Evolutionary conservation across 2,888 invertebrate genomes (phyloP).

Genomic region (Timema cristinae): DNA sequence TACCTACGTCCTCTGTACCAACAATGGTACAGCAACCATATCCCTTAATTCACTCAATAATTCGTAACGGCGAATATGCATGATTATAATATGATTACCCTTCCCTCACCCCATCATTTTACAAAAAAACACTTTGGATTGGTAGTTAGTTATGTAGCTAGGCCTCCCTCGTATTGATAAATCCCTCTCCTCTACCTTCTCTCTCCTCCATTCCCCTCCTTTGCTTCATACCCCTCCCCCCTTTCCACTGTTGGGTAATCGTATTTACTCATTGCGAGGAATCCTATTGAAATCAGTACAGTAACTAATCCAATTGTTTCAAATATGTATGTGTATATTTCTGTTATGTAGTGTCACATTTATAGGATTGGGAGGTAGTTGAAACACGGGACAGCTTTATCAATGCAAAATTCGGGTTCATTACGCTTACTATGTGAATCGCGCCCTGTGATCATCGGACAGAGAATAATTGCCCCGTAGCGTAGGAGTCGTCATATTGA

Average conservation of each 20-base stretch:
- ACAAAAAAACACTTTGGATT: constrained; percentile 12
- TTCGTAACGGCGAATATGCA: constrained; percentile 8
- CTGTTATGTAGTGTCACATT: no score
- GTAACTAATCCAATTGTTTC: constrained; percentile 11
- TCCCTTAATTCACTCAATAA: neutral
- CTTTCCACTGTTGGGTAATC: neutral
- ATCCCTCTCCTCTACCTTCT: neutral
- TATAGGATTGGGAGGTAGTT: no score
- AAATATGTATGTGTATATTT: no score
- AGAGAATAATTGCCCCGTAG: no score
- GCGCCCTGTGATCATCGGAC: no score
- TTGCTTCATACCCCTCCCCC: neutral
- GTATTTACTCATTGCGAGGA: no score
- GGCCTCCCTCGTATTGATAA: neutral
- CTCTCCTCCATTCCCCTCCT: neutral
- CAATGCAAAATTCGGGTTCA: no score
- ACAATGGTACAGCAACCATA: no score
- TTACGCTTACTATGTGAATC: no score
- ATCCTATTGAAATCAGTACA: constrained; percentile 12
- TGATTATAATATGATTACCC: constrained; percentile 5
- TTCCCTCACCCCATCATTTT: neutral
- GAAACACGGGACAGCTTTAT: no score
- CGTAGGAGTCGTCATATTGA: no score
- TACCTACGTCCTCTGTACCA: no score
- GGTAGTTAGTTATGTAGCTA: constrained; percentile 12